phyloP scores from a whole-genome alignment of 1,140 invertebrate species.

The Drepana arcuata region DNA sequence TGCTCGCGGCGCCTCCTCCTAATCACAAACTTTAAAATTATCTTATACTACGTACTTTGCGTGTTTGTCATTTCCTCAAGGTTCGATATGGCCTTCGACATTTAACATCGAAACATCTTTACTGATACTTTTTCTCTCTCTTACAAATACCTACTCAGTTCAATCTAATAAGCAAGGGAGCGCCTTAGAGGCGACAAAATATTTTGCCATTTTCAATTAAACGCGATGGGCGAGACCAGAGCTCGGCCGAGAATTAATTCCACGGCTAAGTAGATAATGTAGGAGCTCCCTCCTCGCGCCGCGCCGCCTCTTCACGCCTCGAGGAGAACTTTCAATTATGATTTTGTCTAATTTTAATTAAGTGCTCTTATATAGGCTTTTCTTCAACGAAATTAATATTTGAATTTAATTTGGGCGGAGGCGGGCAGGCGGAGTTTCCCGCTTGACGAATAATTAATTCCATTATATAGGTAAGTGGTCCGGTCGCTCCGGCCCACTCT shows the following conservation, averaged over 20 bases:
- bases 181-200: constrained; percentile 22
- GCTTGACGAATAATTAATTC: constrained; percentile 66
- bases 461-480: constrained; percentile 46
- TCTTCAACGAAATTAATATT: constrained; percentile 69
- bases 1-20: constrained; percentile 22
- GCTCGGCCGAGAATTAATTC: constrained; percentile 54
- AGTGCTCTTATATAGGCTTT: constrained; percentile 69
- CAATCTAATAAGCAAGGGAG: constrained; percentile 3
- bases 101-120: too few relatives aligned
- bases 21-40: constrained; percentile 54
- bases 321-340: constrained; percentile 71
- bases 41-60: constrained; percentile 20
- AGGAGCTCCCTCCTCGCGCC: constrained; percentile 46
- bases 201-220: constrained; percentile 43
- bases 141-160: background rate
- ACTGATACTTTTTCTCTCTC: too few relatives aligned
- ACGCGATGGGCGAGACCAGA: constrained; percentile 24
- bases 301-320: constrained; percentile 62
- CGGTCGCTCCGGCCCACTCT: constrained; percentile 20
- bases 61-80: too few relatives aligned
- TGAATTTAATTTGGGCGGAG: constrained; percentile 70
- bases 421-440: constrained; percentile 55
- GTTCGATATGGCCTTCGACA: too few relatives aligned
- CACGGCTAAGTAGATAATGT: constrained; percentile 65
- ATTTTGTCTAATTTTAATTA: constrained; percentile 73